A percentile compares a stretch with the other conserved stretches of the same genome.
These are phyloP conservation scores for Hystrix cristata DNA, from an alignment of 2,113 vertebrate genomes.

Conservation along the genomic window DNA sequence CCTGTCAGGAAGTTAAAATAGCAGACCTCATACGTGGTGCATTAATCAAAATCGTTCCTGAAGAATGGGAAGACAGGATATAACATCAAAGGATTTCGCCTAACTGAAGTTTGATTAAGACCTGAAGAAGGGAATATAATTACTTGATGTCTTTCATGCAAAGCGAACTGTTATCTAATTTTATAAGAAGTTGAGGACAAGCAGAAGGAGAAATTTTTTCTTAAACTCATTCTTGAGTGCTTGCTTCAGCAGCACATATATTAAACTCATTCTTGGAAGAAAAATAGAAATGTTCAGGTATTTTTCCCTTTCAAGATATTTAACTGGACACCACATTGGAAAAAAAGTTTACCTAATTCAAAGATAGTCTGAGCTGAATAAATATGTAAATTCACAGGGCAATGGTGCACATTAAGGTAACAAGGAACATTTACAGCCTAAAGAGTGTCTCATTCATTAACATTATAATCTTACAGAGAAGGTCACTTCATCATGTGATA, in stretches of 20 bases:
- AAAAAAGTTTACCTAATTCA: not conserved
- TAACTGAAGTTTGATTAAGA: not conserved
- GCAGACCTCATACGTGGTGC: not conserved
- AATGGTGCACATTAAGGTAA: not conserved
- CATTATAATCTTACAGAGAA: slow-evolving; percentile 17
- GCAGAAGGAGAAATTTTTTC: not conserved
- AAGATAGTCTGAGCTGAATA: slow-evolving; percentile 3
- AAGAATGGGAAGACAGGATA: not conserved
- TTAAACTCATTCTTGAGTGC: not conserved
- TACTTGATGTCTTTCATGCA: not conserved
- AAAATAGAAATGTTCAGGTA: not conserved
- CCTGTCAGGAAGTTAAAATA: not conserved
- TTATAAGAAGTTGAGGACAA: not conserved
- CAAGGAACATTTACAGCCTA: slow-evolving; percentile 1
- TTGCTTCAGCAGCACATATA: no score
- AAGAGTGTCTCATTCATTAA: not conserved
- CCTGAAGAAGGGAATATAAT: not conserved
- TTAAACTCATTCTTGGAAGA: not conserved
- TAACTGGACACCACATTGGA: not conserved
- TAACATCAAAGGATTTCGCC: not conserved
- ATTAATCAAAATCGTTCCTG: not conserved
- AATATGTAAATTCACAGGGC: slow-evolving; percentile 42
- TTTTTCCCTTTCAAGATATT: not conserved
- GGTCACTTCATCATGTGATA: not conserved
- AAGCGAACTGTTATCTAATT: slow-evolving; percentile 2